Percentiles rank a stretch among this genome's conserved stretches.
phyloP scores from a whole-genome alignment of 2,888 invertebrate genomes.

The Rhamnusium bicolor region DNA sequence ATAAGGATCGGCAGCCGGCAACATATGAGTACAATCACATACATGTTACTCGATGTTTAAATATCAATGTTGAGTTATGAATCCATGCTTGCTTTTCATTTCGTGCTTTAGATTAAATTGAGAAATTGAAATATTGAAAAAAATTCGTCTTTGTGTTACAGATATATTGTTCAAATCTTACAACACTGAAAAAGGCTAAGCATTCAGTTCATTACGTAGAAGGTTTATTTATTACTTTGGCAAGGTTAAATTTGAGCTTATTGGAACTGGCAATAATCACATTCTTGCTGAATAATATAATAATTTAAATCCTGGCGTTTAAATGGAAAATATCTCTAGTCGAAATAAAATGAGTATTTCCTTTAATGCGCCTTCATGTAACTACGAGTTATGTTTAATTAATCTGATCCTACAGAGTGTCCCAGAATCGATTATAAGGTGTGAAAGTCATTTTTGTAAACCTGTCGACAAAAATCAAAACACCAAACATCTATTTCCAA shows the following conservation, averaged over 20 bases:
- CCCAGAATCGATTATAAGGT: too few species aligned
- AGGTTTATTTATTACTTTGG: background rate
- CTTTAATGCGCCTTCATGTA: background rate
- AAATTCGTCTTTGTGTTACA: background rate
- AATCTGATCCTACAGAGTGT: too few species aligned
- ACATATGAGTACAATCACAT: too few species aligned
- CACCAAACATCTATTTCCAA: too few species aligned
- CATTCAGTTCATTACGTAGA: background rate
- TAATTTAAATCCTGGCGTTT: background rate
- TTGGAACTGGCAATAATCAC: background rate
- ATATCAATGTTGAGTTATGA: too few species aligned
- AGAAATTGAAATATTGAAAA: background rate
- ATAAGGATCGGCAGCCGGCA: too few species aligned
- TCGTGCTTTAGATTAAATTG: background rate
- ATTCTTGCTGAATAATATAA: background rate
- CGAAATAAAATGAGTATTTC: background rate
- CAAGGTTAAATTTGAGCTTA: background rate
- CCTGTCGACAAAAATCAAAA: too few species aligned
- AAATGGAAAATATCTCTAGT: background rate
- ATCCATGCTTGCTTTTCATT: background rate
- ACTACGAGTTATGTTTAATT: background rate
- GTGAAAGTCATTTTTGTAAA: too few species aligned
- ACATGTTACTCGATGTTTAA: too few species aligned
- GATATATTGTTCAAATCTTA: background rate
- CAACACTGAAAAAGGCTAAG: background rate